Base-by-base conservation (phyloP, 2,888 invertebrate species). In the Erebia palarica region DNA sequence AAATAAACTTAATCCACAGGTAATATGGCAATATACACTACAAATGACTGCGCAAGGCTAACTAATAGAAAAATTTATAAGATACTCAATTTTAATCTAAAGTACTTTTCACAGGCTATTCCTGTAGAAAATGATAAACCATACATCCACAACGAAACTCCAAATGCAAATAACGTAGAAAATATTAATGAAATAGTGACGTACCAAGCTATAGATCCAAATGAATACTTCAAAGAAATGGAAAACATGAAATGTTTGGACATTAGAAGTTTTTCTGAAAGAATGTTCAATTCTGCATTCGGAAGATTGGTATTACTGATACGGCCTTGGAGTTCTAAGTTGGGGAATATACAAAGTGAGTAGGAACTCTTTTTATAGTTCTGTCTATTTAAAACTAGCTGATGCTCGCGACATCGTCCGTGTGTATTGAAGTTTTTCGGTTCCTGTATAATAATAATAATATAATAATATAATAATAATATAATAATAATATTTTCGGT, bases 311-410 rank as follows among this genome's bases (percentile, higher is more conserved):
- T 92, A 10, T 71, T 93, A 18, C 68, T 92, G 13, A 79, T 92
- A 36, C 76, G 91, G n/a, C 86, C 90, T 0, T 93, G 92, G 93
- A 82, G 81, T 0, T 75, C 75, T n/a, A 89, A 85, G 75, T 61
- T 89, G 1, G 80, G 81, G 73, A 92, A 92, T 78, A 86, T 93
- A 74, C 83, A 84, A 74, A 80, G 92, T 92, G 68, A 84, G 84
- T 78, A 55, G 57, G 9, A 65, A 7, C 36, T 3, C 2, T 4
- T 27, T 27, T 27, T 27, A n/a, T n/a, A n/a, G n/a, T n/a, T n/a
- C n/a, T n/a, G n/a, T n/a, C n/a, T n/a, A n/a, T n/a, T n/a, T n/a
- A n/a, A n/a, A n/a, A n/a, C n/a, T n/a, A n/a, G n/a, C n/a, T n/a
- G n/a, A n/a, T n/a, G n/a, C n/a, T n/a, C n/a, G n/a, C n/a, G n/a